Evolutionary conservation across 2,113 vertebrate genomes (phyloP).

Genomic region (Rhegmatorhina hoffmannsi): DNA sequence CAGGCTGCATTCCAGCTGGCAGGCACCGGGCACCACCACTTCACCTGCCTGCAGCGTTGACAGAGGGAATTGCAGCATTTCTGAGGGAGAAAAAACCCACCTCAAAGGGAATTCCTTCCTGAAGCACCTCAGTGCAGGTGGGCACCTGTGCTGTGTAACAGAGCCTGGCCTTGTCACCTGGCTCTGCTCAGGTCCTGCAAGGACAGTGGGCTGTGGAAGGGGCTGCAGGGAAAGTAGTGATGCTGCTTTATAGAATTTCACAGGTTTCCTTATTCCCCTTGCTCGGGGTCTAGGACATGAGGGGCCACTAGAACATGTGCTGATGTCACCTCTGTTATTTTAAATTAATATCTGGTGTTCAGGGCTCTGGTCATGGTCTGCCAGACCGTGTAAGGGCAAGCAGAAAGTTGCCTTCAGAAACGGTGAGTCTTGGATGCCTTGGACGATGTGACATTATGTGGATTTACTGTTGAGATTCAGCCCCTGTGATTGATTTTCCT

Average conservation of each 20-base stretch:
- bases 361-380: neutral
- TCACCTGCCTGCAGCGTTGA: neutral
- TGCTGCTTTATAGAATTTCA: neutral
- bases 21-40: neutral
- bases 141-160: neutral
- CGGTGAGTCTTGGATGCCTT: neutral
- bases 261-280: neutral
- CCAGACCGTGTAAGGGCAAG: neutral
- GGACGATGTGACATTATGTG: neutral
- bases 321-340: neutral
- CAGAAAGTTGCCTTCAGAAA: neutral
- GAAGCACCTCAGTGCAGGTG: neutral
- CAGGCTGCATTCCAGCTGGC: slow-evolving; percentile 54
- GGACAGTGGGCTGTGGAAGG: accelerated
- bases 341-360: neutral
- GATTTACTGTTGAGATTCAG: neutral
- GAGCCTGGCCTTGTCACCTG: neutral
- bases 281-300: neutral
- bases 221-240: neutral
- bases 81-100: neutral
- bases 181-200: neutral
- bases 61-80: slow-evolving; percentile 7
- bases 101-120: neutral
- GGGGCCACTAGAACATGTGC: neutral
- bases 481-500: neutral